Conservation (phyloP, 2,888 invertebrate genomes). For the Chelonus formosanus region DNA sequence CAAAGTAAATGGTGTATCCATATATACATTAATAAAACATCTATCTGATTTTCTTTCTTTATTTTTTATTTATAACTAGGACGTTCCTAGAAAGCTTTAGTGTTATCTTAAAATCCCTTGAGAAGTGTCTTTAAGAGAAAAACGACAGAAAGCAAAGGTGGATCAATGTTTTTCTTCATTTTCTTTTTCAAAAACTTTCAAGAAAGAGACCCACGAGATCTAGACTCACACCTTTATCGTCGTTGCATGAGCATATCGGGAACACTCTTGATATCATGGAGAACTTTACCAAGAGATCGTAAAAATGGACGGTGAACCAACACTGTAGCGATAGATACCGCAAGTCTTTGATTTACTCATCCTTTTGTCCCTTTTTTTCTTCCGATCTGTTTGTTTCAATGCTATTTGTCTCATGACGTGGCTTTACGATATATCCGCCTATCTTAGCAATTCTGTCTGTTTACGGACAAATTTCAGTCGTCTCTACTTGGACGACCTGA, state of each 20-base stretch:
- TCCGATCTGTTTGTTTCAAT: background rate
- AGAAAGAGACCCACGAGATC: constrained; percentile 8
- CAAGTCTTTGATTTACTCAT: background rate
- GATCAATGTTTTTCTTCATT: constrained; percentile 10
- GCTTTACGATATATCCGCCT: constrained; percentile 38
- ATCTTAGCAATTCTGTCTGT: constrained; percentile 43
- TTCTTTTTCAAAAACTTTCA: background rate
- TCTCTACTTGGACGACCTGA: constrained; percentile 7
- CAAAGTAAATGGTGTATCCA: too few relatives aligned
- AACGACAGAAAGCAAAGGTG: background rate
- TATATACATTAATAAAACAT: too few relatives aligned
- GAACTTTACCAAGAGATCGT: too few relatives aligned
- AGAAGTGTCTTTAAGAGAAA: constrained; percentile 17
- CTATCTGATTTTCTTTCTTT: background rate
- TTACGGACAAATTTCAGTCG: constrained; percentile 43
- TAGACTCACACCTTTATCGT: background rate
- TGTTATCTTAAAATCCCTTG: constrained; percentile 20
- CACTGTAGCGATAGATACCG: background rate
- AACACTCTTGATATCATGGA: too few relatives aligned
- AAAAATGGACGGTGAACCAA: too few relatives aligned
- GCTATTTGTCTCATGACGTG: constrained; percentile 12
- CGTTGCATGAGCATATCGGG: too few relatives aligned
- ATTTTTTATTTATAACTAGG: constrained; percentile 2
- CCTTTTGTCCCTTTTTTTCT: constrained; percentile 5
- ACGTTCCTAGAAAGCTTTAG: constrained; percentile 6